Evolutionary conservation across 2,113 vertebrate species (phyloP).

Genomic region (Emydura subglobosa): DNA sequence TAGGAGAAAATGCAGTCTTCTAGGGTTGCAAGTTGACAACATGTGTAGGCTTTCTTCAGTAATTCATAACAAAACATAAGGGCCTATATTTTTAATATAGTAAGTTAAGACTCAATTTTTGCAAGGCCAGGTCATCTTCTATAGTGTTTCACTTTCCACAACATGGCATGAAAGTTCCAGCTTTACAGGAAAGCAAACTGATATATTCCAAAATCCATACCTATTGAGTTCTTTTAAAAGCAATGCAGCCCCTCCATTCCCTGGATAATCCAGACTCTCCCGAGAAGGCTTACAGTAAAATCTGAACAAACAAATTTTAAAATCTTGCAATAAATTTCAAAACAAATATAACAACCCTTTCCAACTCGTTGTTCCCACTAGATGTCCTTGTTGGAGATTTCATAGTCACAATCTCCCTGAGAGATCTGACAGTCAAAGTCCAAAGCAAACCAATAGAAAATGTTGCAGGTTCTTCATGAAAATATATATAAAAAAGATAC

Average conservation of each 20-base stretch:
- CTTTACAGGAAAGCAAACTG: not conserved
- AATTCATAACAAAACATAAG: not conserved
- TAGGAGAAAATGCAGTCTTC: not conserved
- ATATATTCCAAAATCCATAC: not conserved
- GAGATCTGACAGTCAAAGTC: not conserved
- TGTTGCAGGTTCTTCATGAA: not conserved
- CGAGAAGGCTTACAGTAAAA: not conserved
- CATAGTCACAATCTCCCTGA: not conserved
- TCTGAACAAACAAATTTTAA: not conserved
- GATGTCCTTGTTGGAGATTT: not conserved
- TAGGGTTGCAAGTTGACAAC: not conserved
- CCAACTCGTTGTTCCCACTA: not conserved
- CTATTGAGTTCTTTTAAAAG: not conserved
- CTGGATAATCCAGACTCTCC: not conserved
- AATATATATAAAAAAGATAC: not conserved
- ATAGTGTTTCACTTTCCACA: not conserved
- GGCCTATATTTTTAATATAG: not conserved
- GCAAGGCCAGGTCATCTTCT: not conserved
- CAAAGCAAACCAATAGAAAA: not conserved
- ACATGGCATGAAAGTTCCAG: not conserved
- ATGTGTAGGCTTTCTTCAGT: not conserved
- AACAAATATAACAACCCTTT: not conserved
- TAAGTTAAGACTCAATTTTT: not conserved
- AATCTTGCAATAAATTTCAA: not conserved
- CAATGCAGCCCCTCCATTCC: not conserved